Conservation (phyloP, 2,113 vertebrate species). For the Zonotrichia leucophrys region DNA sequence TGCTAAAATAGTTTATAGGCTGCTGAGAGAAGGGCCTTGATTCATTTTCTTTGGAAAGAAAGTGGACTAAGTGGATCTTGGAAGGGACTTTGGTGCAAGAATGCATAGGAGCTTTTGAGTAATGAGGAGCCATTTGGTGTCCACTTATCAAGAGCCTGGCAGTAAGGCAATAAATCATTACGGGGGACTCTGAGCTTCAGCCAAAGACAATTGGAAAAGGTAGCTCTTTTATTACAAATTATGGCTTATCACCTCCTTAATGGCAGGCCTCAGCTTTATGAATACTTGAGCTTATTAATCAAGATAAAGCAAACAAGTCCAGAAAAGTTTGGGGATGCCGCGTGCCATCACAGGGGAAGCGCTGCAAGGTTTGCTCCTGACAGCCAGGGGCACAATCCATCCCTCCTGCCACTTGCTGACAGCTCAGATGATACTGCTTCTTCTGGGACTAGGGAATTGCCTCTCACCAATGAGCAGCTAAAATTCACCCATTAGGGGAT, state of each 20-base stretch:
- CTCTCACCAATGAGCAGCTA: conserved; percentile 12
- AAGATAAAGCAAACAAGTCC: conserved; percentile 27
- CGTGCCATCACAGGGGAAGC: neutral
- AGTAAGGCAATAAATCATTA: conserved; percentile 85
- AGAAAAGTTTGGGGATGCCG: neutral
- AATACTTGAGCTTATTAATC: conserved; percentile 64
- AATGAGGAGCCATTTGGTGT: conserved; percentile 83
- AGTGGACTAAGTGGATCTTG: conserved; percentile 74
- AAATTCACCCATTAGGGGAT: neutral
- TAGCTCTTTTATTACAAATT: conserved; percentile 84
- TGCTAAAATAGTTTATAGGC: conserved; percentile 85
- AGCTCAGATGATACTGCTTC: conserved; percentile 9
- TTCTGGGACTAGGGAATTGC: conserved; percentile 37
- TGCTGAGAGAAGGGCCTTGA: conserved; percentile 71
- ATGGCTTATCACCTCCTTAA: conserved; percentile 78
- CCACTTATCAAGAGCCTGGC: conserved; percentile 79
- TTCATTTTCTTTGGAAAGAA: conserved; percentile 80
- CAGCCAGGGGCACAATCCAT: conserved; percentile 2
- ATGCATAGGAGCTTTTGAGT: conserved; percentile 82
- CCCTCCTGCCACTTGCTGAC: conserved; percentile 15
- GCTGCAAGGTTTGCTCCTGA: neutral
- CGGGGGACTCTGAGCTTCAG: conserved; percentile 71
- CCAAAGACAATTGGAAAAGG: conserved; percentile 72
- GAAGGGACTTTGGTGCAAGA: conserved; percentile 77
- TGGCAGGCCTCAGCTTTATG: conserved; percentile 69